Conservation (phyloP, 1,140 invertebrate species). For the Apis mellifera region Amel_HAv3.1 CM009942.2:11138001-11138500, state of each 20-base stretch:
- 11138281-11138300: constrained; percentile 95
- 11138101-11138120: too few species aligned
- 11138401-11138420: constrained; percentile 94
- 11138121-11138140: too few species aligned
- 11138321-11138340: constrained; percentile 92
- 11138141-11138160: too few species aligned
- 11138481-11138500: too few species aligned
- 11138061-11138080: constrained; percentile 83
- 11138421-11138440: constrained; percentile 93
- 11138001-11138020: constrained; percentile 84
- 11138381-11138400: constrained; percentile 92
- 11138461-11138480: background rate
- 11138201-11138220: constrained; percentile 88
- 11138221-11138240: constrained; percentile 90
- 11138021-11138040: constrained; percentile 85
- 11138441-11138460: background rate
- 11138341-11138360: constrained; percentile 89
- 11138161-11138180: too few species aligned
- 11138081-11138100: constrained; percentile 83
- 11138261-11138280: constrained; percentile 93
- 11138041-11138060: constrained; percentile 84
- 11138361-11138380: constrained; percentile 94
- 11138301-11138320: constrained; percentile 92
- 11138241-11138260: constrained; percentile 94
- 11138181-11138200: constrained; percentile 87